Evolutionary conservation across 30 jellyfish, hydroid and myxozoan species (phyloP), one percentile per base, ranked within the genome.

Genomic region (Rhopilema esculentum): DNA sequence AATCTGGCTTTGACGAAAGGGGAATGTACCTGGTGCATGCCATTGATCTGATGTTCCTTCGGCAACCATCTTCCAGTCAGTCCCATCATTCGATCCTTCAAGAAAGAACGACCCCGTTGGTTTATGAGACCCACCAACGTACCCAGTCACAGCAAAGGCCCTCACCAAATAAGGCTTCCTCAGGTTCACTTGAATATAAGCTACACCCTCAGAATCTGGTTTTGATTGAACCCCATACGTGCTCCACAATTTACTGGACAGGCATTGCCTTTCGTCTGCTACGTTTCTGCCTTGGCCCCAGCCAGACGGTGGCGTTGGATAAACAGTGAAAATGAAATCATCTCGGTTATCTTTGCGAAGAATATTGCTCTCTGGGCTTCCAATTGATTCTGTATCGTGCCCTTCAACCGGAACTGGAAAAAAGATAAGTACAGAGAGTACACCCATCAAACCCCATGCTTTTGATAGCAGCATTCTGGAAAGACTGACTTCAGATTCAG

Each of bases 31-130:
- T 24, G 82, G 82, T 9, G 82, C 82, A 19, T 71, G 82, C 82
- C 82, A 71, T 16, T 71, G 82, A 0, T 28, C 21, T 23, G 71
- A 9, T 19, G 18, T 22, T 0, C 85, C 85, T 52, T 75, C 85
- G 1, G 72, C 85, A 0, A 75, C 85, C 85, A 75, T 75, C 27
- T 75, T 75, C 85, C 85, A 75, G 72, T 75, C 85, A 48, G 31
- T 49, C 8, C 72, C 85, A 48, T 75, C 85, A 27, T 32, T 75
- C 52, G 85, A 75, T 19, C 85, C 85, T 25, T 75, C 85, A 1
- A 75, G 51, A 21, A 75, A 75, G 52, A 52, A 77, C 7, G 87
- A 27, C 26, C 87, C 87, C 17, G 76, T 27, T 40, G 87, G 87
- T 26, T 77, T 77, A 52, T 77, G 87, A 23, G 87, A 77, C 8